Evolutionary conservation across 1,140 invertebrate species (phyloP).

Genomic region (Formica exsecta): DNA sequence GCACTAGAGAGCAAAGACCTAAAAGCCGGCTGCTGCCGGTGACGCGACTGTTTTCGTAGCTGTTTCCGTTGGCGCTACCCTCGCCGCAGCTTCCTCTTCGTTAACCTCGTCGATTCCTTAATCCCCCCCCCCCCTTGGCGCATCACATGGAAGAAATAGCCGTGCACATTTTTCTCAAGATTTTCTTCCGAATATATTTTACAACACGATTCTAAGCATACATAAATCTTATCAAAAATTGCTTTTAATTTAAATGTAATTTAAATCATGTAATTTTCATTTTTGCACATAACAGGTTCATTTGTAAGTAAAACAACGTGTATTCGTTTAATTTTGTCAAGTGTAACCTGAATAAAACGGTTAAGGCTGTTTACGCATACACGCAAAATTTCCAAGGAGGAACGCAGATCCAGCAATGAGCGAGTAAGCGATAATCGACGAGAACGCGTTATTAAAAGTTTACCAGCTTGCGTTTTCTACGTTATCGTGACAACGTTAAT

Average conservation of each 20-base stretch:
- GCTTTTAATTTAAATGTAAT: background rate
- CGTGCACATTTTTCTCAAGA: conserved; percentile 29
- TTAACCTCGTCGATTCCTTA: conserved; percentile 70
- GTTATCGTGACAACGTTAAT: conserved; percentile 65
- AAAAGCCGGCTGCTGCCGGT: conserved; percentile 70
- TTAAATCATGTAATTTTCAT: background rate
- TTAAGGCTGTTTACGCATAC: background rate
- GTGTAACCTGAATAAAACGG: background rate
- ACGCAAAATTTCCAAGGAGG: conserved; percentile 43
- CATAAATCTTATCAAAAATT: background rate
- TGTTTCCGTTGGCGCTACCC: conserved; percentile 62
- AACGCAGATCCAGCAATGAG: background rate
- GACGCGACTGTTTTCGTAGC: conserved; percentile 64
- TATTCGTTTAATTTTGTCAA: background rate
- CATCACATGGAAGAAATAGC: conserved; percentile 61
- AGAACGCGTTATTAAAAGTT: conserved; percentile 73
- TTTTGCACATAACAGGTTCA: background rate
- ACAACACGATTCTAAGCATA: background rate
- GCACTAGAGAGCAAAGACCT: conserved; percentile 64
- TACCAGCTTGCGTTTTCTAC: conserved; percentile 59
- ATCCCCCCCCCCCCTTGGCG: conserved; percentile 64
- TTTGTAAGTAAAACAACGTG: background rate
- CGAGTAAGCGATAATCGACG: conserved; percentile 56
- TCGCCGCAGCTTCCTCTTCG: conserved; percentile 49
- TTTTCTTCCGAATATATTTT: background rate